Evolutionary conservation across 2,113 vertebrate genomes (phyloP), one percentile per base, ranked within the genome.

Genomic region (Equus przewalskii): DNA sequence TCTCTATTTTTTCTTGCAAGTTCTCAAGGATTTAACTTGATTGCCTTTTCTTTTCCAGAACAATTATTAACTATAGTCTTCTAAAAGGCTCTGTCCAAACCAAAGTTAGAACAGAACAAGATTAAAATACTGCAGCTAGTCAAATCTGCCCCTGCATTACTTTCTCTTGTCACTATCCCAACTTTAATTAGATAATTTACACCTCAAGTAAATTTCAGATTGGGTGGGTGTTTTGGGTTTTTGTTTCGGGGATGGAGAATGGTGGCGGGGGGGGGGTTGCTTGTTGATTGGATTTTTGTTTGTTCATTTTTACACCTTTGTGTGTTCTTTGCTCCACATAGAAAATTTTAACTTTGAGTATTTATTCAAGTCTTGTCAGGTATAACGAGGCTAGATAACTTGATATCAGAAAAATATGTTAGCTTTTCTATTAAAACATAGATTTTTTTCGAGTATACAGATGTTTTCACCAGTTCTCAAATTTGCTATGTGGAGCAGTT

Each of bases 21-120:
- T 83, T 94, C 8, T 97, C 16, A 36, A 72, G 33, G 3, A 88
- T 92, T 95, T 89, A 85, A 36, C 16, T 51, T 94, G 41, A 62
- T 62, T 91, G 8, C 16, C 60, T 82, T 70, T 95, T 54, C 11
- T 90, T 87, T 94, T 64, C 44, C 28, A 54, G 76, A 91, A 44
- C 6, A 44, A 0, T 79, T 86, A 73, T 30, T 83, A 92, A 7
- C 30, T 58, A 6, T 70, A 64, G 7, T 86, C 24, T 1, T 94
- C 6, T 70, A 84, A 18, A 75, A 60, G 10, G 5, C 33, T 91
- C 89, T 81, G 14, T 84, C 30, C 33, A 96, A 94, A 28, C 76
- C 58, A 78, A 72, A 91, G 8, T 78, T 95, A 90, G 64, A 95
- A 64, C 16, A 56, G 44, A 54, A 67, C 10, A 67, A 69, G 18